Evolutionary conservation across 2,888 invertebrate species (phyloP), one percentile per base, ranked within the genome.

Genomic region (Priapulus caudatus): DNA sequence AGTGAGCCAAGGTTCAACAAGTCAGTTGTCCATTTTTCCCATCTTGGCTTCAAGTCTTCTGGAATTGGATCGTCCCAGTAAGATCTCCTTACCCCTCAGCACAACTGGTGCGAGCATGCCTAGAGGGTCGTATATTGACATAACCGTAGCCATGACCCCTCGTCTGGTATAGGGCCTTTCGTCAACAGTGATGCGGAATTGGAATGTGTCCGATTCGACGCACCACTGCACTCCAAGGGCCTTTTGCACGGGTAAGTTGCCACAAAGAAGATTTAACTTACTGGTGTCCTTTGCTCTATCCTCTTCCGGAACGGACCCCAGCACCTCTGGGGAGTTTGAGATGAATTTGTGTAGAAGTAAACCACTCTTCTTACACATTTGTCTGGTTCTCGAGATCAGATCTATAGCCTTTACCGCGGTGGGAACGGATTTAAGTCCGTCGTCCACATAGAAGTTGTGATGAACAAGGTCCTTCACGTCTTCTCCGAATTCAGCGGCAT

Each of bases 371-470:
- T 33, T 33, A 33, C 33, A 33, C 33, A 33, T n/a, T 33, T 33
- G 10, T n/a, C n/a, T 33, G 10, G 33, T n/a, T 10, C 10, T 10
- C 10, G 10, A 10, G n/a, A 33, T 33, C n/a, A 33, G 33, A 10
- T 33, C n/a, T 33, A 33, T n/a, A 10, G 33, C 33, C n/a, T 5
- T n/a, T n/a, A 10, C 33, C n/a, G n/a, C 33, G 5, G 33, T 33
- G n/a, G 5, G 5, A 10, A 33, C 33, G 5, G 33, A 33, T 33
- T 33, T 33, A n/a, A 33, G 33, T 33, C 33, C 33, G n/a, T 33
- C 33, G n/a, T 33, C 33, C 33, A 33, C 33, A 33, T 33, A 33
- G n/a, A 33, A 33, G 33, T n/a, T n/a, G n/a, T n/a, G n/a, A n/a
- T n/a, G n/a, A n/a, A n/a, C n/a, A n/a, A n/a, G n/a, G n/a, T n/a